Conservation (phyloP, 2,113 vertebrate species). For the Columbina picui region DNA sequence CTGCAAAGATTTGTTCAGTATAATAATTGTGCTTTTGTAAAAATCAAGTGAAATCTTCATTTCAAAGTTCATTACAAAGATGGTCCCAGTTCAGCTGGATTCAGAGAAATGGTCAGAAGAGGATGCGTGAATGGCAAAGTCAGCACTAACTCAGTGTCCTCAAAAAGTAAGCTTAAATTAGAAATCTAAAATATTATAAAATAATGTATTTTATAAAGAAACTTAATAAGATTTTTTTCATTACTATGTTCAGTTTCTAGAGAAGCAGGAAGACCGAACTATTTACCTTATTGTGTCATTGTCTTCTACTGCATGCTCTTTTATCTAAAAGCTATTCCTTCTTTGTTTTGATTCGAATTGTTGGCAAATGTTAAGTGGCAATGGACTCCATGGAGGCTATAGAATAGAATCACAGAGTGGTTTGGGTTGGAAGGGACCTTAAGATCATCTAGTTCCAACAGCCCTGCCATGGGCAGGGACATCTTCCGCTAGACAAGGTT, state of each 20-base stretch:
- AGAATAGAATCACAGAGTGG: not conserved
- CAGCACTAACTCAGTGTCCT: not conserved
- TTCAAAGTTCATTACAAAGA: not conserved
- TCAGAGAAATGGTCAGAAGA: not conserved
- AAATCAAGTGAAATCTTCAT: not conserved
- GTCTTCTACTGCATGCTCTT: not conserved
- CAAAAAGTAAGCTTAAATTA: not conserved
- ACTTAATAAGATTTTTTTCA: not conserved
- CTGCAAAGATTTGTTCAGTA: not conserved
- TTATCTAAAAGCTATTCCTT: not conserved
- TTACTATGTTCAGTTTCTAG: not conserved
- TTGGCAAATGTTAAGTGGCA: not conserved
- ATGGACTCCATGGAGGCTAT: not conserved
- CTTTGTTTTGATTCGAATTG: not conserved
- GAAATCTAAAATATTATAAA: not conserved
- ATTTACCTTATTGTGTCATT: not conserved
- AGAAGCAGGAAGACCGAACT: not conserved
- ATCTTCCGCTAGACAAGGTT: not conserved
- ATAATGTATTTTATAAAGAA: not conserved
- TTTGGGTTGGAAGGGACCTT: not conserved
- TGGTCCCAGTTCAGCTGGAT: not conserved
- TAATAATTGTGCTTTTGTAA: not conserved
- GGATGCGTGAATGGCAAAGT: not conserved
- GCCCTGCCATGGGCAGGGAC: not conserved
- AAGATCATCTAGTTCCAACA: not conserved